Evolutionary conservation across 2,113 vertebrate genomes (phyloP).

Genomic region (Bombycilla garrulus): DNA sequence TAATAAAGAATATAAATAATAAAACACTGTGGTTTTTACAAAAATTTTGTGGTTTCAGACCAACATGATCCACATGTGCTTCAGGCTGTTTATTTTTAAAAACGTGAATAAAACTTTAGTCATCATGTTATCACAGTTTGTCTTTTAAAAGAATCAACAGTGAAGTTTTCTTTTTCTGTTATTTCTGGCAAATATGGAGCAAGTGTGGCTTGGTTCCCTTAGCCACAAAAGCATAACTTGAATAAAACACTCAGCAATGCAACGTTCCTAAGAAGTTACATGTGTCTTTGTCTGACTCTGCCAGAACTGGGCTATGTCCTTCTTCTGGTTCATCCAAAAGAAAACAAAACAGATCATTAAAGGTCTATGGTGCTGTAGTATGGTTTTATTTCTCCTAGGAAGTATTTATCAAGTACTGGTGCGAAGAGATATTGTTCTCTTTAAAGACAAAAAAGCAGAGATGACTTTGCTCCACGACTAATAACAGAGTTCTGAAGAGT

Average conservation of each 20-base stretch:
- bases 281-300: not conserved
- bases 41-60: not conserved
- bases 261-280: not conserved
- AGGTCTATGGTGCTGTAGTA: not conserved
- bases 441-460: not conserved
- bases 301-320: not conserved
- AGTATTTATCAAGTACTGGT: not conserved
- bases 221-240: not conserved
- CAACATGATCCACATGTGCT: not conserved
- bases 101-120: not conserved
- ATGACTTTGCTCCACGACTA: not conserved
- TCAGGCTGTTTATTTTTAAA: not conserved
- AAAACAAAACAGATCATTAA: not conserved
- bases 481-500: slow-evolving; percentile 12
- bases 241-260: accelerated
- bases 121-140: not conserved
- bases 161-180: not conserved
- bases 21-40: not conserved
- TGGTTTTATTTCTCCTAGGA: not conserved
- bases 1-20: not conserved
- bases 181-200: not conserved
- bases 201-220: not conserved
- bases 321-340: not conserved
- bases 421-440: not conserved
- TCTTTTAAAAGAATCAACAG: not conserved